Evolutionary conservation across 2,888 invertebrate species (phyloP).

Genomic region (Eucriotettix oculatus): DNA sequence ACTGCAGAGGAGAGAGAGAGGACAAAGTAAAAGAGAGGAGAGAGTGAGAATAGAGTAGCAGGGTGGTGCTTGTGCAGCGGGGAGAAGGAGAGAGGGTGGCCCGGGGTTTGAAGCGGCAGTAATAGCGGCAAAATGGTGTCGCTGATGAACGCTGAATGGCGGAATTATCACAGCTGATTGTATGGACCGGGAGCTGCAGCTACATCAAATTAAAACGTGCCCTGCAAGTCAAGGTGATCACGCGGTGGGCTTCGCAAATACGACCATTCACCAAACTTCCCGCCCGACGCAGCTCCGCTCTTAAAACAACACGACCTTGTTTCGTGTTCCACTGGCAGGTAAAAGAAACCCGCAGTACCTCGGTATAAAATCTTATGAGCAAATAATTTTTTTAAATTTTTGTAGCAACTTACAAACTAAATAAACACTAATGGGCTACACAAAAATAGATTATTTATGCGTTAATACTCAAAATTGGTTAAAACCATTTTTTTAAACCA

Average conservation of each 20-base stretch:
- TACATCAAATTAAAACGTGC: not conserved
- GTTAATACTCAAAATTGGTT: too few relatives aligned
- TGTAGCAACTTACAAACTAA: too few relatives aligned
- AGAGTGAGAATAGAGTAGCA: not conserved
- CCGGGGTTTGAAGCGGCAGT: not conserved
- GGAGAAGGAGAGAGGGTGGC: not conserved
- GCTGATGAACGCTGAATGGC: slow-evolving; percentile 29
- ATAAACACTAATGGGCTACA: too few relatives aligned
- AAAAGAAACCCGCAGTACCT: too few relatives aligned
- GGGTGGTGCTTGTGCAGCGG: not conserved
- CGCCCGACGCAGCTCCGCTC: too few relatives aligned
- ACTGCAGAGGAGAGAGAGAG: not conserved
- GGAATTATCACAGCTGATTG: slow-evolving; percentile 27
- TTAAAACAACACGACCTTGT: too few relatives aligned
- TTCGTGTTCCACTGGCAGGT: too few relatives aligned
- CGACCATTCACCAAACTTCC: not conserved
- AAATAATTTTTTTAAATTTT: too few relatives aligned
- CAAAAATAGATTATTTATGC: too few relatives aligned
- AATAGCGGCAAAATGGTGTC: slow-evolving; percentile 16
- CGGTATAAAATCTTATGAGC: too few relatives aligned
- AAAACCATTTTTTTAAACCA: too few relatives aligned
- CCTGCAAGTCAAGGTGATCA: not conserved
- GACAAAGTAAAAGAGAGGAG: not conserved
- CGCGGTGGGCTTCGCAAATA: not conserved
- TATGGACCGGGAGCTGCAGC: slow-evolving; percentile 13